phyloP scores from a whole-genome alignment of 2,888 invertebrate species.

The Callyntrura guangdongensis region DNA sequence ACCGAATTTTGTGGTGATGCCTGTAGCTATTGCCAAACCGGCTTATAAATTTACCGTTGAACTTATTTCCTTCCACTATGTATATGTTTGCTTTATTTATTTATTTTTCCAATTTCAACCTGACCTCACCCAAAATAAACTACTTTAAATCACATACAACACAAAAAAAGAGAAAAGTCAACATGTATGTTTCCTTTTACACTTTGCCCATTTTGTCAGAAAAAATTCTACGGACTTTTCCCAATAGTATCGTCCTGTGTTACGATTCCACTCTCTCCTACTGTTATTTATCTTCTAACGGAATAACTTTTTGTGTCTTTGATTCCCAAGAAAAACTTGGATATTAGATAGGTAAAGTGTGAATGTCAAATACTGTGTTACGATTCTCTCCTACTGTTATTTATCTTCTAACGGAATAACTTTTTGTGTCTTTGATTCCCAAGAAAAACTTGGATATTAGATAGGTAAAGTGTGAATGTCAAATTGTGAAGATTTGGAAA shows the following conservation, averaged over 20 bases:
- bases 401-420: background rate
- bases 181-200: background rate
- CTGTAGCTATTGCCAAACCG: background rate
- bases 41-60: slow-evolving; percentile 1
- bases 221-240: background rate
- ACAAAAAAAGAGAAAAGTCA: slow-evolving; percentile 3
- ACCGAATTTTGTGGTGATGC: too few species aligned
- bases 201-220: background rate
- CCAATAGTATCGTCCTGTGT: background rate
- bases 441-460: slow-evolving; percentile 41
- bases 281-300: background rate
- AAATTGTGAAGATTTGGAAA: slow-evolving; percentile 51
- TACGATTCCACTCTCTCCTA: background rate
- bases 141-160: slow-evolving; percentile 8
- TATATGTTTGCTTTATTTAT: slow-evolving; percentile 5
- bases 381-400: too few species aligned
- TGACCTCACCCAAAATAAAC: slow-evolving; percentile 16
- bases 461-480: slow-evolving; percentile 70
- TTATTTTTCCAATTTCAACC: slow-evolving; percentile 17
- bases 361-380: slow-evolving; percentile 63
- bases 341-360: slow-evolving; percentile 67
- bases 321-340: slow-evolving; percentile 26
- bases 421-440: slow-evolving; percentile 14
- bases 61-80: background rate
- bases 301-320: background rate